Evolutionary conservation across 2,888 invertebrate species (phyloP).

Genomic region (Ctenicera cuprea): DNA sequence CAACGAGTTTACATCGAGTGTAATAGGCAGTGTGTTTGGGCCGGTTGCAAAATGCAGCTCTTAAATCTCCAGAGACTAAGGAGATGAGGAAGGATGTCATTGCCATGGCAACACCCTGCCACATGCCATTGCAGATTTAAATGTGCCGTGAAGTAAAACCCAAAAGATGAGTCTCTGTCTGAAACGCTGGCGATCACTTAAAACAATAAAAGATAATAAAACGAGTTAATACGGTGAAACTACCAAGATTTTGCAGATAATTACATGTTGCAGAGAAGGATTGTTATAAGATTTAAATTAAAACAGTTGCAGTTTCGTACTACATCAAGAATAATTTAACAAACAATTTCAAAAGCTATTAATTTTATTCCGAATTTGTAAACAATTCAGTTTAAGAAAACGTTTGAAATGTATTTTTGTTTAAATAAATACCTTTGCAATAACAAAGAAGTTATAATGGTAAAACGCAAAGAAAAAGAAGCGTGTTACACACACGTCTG

Average conservation of each 20-base stretch:
- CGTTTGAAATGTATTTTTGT: too few relatives aligned
- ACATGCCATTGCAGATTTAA: slow-evolving; percentile 63
- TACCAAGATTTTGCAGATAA: too few relatives aligned
- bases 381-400: too few relatives aligned
- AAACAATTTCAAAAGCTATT: too few relatives aligned
- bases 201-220: slow-evolving; percentile 40
- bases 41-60: slow-evolving; percentile 48
- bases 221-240: slow-evolving; percentile 4
- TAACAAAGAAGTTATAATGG: slow-evolving; percentile 12
- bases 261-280: too few relatives aligned
- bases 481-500: slow-evolving; percentile 31
- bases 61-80: slow-evolving; percentile 60
- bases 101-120: slow-evolving; percentile 64
- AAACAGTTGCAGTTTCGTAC: too few relatives aligned
- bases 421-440: too few relatives aligned
- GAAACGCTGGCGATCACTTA: slow-evolving; percentile 25
- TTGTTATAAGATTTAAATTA: too few relatives aligned
- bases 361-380: too few relatives aligned
- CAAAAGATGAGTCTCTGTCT: slow-evolving; percentile 32
- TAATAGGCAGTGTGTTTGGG: slow-evolving; percentile 30
- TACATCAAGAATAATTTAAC: too few relatives aligned
- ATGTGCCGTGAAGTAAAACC: slow-evolving; percentile 55
- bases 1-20: slow-evolving; percentile 5
- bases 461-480: slow-evolving; percentile 5
- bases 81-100: slow-evolving; percentile 65